Evolutionary conservation across 2,797 vertebrate genomes (phyloP), one percentile per base, ranked within the genome.

Genomic region (Antrozous pallidus): DNA sequence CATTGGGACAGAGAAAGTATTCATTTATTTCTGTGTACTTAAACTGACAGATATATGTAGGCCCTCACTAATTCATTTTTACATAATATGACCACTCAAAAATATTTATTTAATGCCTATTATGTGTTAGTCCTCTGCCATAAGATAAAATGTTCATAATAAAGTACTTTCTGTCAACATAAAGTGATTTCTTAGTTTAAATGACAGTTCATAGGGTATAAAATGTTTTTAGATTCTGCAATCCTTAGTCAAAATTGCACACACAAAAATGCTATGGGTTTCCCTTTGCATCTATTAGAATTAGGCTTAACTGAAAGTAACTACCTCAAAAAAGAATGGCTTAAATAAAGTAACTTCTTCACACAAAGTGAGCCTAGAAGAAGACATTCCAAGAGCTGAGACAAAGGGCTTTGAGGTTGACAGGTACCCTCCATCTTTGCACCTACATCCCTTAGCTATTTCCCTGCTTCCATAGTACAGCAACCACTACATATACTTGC

Each of bases 131-230:
- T 13, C 10, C 38, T 61, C n/a, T 73, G 24, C 22, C 69, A 93
- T 17, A 79, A 93, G 40, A 54, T 26, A 18, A 84, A 40, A 40
- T 18, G 24, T 56, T 78, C 28, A 7, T 61, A 20, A 14, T 73
- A 61, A 28, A 45, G 9, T 31, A 6, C 24, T 6, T 12, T 42
- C 73, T 82, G 81, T 42, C 20, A 79, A 4, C 5, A 90, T 49
- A 71, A 95, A 89, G 86, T 73, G 6, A n/a, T 71, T 73, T 85
- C 11, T 74, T 88, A 88, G 33, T 77, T 91, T 78, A 67, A 16
- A 8, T 54, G 38, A 83, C 9, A 83, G 16, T 69, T 74, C 58
- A 54, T 14, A 67, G 22, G 4, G 22, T 42, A 77, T 49, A 69
- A 93, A 61, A 79, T 49, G 36, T 82, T 70, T 71, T 42, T 28